Base-by-base conservation (phyloP, 2,113 vertebrate species). In the Naja naja region DNA sequence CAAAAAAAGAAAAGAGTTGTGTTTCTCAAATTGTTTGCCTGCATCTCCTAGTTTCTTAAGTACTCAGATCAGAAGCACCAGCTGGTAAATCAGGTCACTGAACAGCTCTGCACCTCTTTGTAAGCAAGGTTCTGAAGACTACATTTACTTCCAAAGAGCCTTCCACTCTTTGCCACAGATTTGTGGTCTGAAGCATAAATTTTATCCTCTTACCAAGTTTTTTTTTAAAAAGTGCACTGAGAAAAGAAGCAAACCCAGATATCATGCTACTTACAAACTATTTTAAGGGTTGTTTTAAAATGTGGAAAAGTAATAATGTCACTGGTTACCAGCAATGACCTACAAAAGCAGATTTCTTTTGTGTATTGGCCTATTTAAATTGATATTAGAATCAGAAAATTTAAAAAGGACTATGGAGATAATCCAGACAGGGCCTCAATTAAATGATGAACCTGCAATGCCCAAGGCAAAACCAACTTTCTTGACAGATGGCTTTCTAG, bases 121-220 rank as follows among this genome's bases (percentile, higher is more conserved):
- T 91, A 91, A 74, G 89, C 87, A 88, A 45, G 0, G 0, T 69
- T 91, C 89, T 69, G 91, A 47, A 90, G 86, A 74, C 39, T 93
- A 56, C 92, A 95, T 93, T 94, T 95, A 60, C 45, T 94, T 86
- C 47, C 58, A 11, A 52, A 39, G 8, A 85, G 54, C 3, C 3
- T 94, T 89, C 94, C 27, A 91, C 54, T 91, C 74, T 86, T 93
- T 23, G 49, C 85, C 23, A 53, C 0, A 85, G 27, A 22, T 45
- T 58, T 53, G 52, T 43, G 5, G 85, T 34, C 93, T 92, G 93
- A 58, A 95, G 60, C 92, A 93, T 30, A 81, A 89, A 94, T 89
- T 27, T 86, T 94, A 56, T 45, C 20, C 39, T 95, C 0, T 0
- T 47, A 54, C 69, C 90, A 93, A 58, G 16, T 94, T 87, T 93